Conservation (phyloP, 2,797 vertebrate species). For the Mormyrus hasselquistii region DNA sequence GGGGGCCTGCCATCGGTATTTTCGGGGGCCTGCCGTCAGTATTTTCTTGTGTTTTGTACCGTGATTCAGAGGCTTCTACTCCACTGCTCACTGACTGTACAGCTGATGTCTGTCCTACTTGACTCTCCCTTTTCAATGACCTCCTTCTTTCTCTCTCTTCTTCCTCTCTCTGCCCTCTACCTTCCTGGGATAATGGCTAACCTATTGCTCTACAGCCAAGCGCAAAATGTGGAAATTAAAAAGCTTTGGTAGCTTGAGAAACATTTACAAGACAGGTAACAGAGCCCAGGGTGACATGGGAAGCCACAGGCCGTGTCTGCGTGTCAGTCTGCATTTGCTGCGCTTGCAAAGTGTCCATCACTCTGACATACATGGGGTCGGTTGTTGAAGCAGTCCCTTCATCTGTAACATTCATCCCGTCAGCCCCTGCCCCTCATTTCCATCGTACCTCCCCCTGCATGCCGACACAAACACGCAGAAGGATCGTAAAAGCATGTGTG, state of each 20-base stretch:
- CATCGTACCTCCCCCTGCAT: not conserved
- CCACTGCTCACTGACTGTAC: not conserved
- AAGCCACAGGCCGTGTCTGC: not conserved
- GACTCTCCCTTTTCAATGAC: conserved; percentile 10
- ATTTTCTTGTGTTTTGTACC: not conserved
- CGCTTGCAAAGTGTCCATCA: not conserved
- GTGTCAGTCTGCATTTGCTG: conserved; percentile 8
- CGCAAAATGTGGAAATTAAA: conserved; percentile 99
- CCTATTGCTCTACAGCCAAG: conserved; percentile 67
- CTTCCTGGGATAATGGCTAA: conserved; percentile 34
- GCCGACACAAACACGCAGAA: not conserved
- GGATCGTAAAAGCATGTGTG: not conserved
- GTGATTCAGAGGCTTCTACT: not conserved
- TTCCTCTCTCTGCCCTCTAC: conserved; percentile 31
- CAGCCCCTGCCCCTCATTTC: not conserved
- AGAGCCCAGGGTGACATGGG: conserved; percentile 10
- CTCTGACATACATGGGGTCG: not conserved
- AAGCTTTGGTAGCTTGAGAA: conserved; percentile 97
- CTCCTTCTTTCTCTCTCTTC: conserved; percentile 41
- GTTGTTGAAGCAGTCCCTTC: not conserved
- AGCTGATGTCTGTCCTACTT: not conserved
- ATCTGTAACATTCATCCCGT: not conserved
- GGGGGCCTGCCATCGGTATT: too few relatives aligned
- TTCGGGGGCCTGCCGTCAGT: not conserved
- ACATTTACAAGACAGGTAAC: conserved; percentile 98